Base-by-base conservation (phyloP, 2,888 invertebrate species). In the Terebella lapidaria region DNA sequence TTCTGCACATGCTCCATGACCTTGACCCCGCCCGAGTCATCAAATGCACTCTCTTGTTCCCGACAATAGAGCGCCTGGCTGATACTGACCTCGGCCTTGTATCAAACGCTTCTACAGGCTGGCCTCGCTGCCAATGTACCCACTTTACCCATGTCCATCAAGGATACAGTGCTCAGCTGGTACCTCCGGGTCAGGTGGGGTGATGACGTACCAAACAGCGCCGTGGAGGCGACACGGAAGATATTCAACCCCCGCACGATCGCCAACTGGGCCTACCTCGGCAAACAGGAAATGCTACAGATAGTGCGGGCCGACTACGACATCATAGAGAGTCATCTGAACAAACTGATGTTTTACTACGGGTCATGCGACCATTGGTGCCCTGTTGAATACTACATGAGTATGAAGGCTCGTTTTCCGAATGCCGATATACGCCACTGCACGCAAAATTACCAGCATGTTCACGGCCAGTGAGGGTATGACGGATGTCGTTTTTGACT, bases 1-100 rank as follows among this genome's bases (percentile, higher is more conserved):
- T 87, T 64, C 75, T 92, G 59, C 88, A 92, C 74, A 76, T 92
- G 54, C 74, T 91, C 27, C 84, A 88, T 67, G 81, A 70, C 22
- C 68, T 81, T 26, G 60, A 70, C 30, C 63, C 69, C 22, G 67
- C 74, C 20, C 62, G 72, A 24, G 81, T 84, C 24, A 51, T 67
- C 28, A 68, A 73, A 60, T 89, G 71, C 78, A 84, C 70, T 79
- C 81, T 93, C 66, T 80, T 95, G 2, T 94, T 93, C 81, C 94
- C 94, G 1, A 91, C 94, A 0, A 81, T 95, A 47, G 92, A 94
- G 81, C 83, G 86, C 69, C 90, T 94, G 88, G 87, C 87, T 2
- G 83, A 85, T 54, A 87, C 88, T 18, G 86, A 84, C 24, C 90
- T 89, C 79, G 94, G 94, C n/a, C 83, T 59, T 72, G 87, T 59